phyloP scores from a whole-genome alignment of 2,797 vertebrate genomes.

The Telmatherina bonti region DNA sequence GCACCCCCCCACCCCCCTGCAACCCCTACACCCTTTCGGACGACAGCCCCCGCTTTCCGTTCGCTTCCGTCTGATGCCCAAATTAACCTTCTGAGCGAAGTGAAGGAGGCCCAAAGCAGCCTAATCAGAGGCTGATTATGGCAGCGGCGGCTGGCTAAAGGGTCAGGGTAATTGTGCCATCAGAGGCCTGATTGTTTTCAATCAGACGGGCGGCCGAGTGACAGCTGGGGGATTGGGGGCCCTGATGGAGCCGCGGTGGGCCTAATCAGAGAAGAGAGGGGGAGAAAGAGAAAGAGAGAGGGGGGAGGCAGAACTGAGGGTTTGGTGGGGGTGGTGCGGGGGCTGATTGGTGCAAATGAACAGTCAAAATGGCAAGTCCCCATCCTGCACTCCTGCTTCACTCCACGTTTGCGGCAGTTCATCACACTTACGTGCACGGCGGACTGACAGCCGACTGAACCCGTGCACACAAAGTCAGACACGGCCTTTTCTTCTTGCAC shows the following conservation, averaged over 20 bases:
- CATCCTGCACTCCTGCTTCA: slow-evolving; percentile 57
- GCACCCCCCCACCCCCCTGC: slow-evolving; percentile 73
- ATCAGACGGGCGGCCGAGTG: slow-evolving; percentile 98
- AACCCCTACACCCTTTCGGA: slow-evolving; percentile 57
- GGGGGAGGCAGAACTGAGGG: background rate
- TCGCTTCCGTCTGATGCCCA: slow-evolving; percentile 97
- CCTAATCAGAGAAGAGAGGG: slow-evolving; percentile 96
- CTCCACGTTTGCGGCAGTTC: slow-evolving; percentile 57
- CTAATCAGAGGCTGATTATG: slow-evolving; percentile 99
- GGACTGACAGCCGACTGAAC: slow-evolving; percentile 26
- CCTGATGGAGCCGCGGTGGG: slow-evolving; percentile 97
- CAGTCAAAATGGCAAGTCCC: slow-evolving; percentile 86
- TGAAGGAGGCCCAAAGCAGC: slow-evolving; percentile 99
- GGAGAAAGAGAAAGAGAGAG: slow-evolving; percentile 59
- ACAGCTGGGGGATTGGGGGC: slow-evolving; percentile 98
- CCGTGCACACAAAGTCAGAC: slow-evolving; percentile 14
- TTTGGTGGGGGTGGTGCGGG: slow-evolving; percentile 80
- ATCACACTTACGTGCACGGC: slow-evolving; percentile 27
- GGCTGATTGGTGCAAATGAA: slow-evolving; percentile 99
- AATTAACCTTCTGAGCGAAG: slow-evolving; percentile 99
- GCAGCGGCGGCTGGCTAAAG: slow-evolving; percentile 98
- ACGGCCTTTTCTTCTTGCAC: slow-evolving; percentile 18
- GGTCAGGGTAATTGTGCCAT: slow-evolving; percentile 99
- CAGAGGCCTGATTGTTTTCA: slow-evolving; percentile 99
- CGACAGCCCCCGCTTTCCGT: slow-evolving; percentile 79